Percentiles rank a stretch among this genome's conserved stretches.
These are phyloP conservation scores for Drosophila tripunctata DNA, from an alignment of 2,888 invertebrate species.

Conservation along the genomic window DNA sequence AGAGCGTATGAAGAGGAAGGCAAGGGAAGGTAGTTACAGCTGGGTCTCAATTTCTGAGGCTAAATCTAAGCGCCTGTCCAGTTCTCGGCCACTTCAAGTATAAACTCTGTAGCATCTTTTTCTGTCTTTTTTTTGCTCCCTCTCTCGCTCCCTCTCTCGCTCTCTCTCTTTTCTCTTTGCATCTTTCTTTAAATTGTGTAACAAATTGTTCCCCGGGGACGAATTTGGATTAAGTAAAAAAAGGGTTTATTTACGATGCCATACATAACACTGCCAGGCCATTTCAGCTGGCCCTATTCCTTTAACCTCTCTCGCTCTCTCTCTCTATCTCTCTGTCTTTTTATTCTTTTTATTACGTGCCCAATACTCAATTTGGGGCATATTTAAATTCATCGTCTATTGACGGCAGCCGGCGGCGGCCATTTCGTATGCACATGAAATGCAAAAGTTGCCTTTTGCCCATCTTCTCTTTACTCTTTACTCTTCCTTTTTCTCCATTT, in stretches of 20 bases:
- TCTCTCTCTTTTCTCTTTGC: constrained; percentile 25
- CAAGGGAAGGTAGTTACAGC: constrained; percentile 2
- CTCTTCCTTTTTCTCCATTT: not conserved
- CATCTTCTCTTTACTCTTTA: not conserved
- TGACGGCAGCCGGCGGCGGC: constrained; percentile 70
- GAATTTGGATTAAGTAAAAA: constrained; percentile 80
- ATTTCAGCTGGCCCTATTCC: constrained; percentile 23
- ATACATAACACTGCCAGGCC: constrained; percentile 64
- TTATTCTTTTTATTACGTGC: constrained; percentile 74
- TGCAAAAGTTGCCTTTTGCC: constrained; percentile 41
- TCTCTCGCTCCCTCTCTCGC: constrained; percentile 1
- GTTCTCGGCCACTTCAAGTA: constrained; percentile 35
- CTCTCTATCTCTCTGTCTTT: constrained; percentile 11
- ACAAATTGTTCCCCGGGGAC: constrained; percentile 80
- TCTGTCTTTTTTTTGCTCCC: constrained; percentile 9
- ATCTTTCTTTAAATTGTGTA: constrained; percentile 74
- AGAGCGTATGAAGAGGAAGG: not conserved
- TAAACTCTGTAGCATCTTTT: constrained; percentile 34
- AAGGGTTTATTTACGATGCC: constrained; percentile 79
- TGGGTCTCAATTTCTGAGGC: constrained; percentile 40
- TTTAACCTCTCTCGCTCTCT: not conserved
- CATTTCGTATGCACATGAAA: constrained; percentile 76
- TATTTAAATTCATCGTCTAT: constrained; percentile 80
- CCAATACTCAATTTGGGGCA: constrained; percentile 79
- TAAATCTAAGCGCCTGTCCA: constrained; percentile 64